These are phyloP conservation scores for Pseudochromis fuscus DNA, from an alignment of 2,797 vertebrate species.

Conservation along the genomic window DNA sequence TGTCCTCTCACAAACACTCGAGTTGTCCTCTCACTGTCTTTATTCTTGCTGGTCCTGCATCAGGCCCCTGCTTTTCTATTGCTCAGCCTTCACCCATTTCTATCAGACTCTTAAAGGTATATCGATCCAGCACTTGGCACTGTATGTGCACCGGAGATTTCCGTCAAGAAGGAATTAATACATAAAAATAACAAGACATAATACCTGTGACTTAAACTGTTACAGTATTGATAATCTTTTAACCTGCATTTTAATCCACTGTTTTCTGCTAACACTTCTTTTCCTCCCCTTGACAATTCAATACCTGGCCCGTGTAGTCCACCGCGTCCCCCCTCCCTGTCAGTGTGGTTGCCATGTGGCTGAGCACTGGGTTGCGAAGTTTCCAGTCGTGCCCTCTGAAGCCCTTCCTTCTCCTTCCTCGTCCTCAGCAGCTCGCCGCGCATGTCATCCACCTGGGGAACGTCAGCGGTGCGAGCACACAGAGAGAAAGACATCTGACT, in stretches of 20 bases:
- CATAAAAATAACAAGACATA: slow-evolving; percentile 1
- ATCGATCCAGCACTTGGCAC: slow-evolving; percentile 5
- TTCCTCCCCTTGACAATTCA: slow-evolving; percentile 20
- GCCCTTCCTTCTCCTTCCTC: slow-evolving; percentile 84
- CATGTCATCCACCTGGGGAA: slow-evolving; percentile 90
- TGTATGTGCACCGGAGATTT: not conserved
- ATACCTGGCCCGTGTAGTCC: slow-evolving; percentile 59
- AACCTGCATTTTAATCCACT: not conserved
- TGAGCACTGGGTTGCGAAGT: slow-evolving; percentile 76
- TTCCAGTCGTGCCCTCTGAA: slow-evolving; percentile 85
- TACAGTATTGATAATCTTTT: slow-evolving; percentile 2
- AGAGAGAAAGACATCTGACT: slow-evolving; percentile 31
- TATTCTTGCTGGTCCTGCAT: not conserved
- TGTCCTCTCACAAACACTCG: slow-evolving; percentile 18
- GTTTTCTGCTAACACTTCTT: too few relatives aligned
- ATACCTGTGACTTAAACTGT: slow-evolving; percentile 4
- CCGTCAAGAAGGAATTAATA: not conserved
- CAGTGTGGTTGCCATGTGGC: slow-evolving; percentile 68
- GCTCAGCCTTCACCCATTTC: not conserved
- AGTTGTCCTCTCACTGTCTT: slow-evolving; percentile 11
- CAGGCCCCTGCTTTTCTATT: not conserved
- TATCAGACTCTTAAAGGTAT: not conserved
- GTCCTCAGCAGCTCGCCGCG: slow-evolving; percentile 86
- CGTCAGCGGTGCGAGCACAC: slow-evolving; percentile 8
- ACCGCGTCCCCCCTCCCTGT: slow-evolving; percentile 74